Base-by-base conservation (phyloP, 2,113 vertebrate species). In the Pelvicachromis taeniatus region DNA sequence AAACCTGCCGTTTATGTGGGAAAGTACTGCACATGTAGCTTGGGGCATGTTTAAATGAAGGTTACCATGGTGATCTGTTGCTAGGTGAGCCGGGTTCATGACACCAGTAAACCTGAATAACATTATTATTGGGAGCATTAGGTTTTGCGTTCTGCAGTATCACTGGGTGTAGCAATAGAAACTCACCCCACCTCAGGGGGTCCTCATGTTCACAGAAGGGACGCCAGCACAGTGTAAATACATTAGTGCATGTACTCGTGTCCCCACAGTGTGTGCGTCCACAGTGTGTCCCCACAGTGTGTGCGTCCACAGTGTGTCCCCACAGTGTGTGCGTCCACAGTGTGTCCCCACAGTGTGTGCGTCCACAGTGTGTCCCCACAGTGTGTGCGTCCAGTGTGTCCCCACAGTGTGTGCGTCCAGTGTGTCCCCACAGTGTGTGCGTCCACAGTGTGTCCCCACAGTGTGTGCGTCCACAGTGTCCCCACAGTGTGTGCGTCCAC, bases 1-100 rank as follows among this genome's bases (percentile, higher is more conserved):
- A 45, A 70, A 8, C 65, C 40, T 17, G 65, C 65, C 6, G 65
- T 10, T 70, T 45, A 40, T 65, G 35, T 23, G n/a, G 35, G n/a
- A 42, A 16, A 68, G 16, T 26, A 1, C 23, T 68, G 38, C 63
- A 14, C n/a, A 3, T 0, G 63, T 40, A 38, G 0, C 61, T 7
- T n/a, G 21, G 63, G 12, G 1, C 63, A 42, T 68, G 63, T 68
- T 45, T 26, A 70, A 70, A 48, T 26, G 3, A 0, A 16, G 65
- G 65, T 48, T 48, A 73, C 21, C 23, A 48, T 73, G n/a, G 63
- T 6, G n/a, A 68, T 23, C 9, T 17, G 38, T n/a, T 68, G 40
- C 16, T 45, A 45, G 13, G 14, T 45, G 65, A 70, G 8, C 13
- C 38, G 45, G 21, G 68, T 73, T 73, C 42, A 31, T 73, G 68